phyloP scores from a whole-genome alignment of 1,140 invertebrate genomes.

The Cecropterus lyciades region DNA sequence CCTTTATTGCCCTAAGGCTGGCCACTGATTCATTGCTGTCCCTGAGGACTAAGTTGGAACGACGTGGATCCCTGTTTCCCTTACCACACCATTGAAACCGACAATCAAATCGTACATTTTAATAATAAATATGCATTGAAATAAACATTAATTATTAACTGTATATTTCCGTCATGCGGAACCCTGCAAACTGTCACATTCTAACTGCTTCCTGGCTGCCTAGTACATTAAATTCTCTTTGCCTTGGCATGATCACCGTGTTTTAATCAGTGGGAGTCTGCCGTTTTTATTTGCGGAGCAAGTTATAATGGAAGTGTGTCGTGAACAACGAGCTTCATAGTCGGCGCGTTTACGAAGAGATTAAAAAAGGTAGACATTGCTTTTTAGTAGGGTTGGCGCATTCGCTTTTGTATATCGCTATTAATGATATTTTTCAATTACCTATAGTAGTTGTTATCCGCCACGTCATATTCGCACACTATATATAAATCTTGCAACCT shows the following conservation, averaged over 20 bases:
- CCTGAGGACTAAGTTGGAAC: no score
- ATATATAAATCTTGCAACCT: no score
- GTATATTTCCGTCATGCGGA: not conserved
- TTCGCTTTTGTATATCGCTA: no score
- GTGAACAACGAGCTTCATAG: conserved; percentile 26
- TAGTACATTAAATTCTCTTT: conserved; percentile 26
- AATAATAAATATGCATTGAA: no score
- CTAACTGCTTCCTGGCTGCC: conserved; percentile 12
- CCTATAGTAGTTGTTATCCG: no score
- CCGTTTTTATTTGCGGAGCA: conserved; percentile 30
- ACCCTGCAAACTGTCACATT: conserved; percentile 6
- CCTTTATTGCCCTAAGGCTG: no score
- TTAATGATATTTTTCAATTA: no score
- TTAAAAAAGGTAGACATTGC: conserved; percentile 15
- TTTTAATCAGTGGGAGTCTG: conserved; percentile 31
- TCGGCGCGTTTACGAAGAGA: conserved; percentile 25
- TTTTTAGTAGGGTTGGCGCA: conserved; percentile 7
- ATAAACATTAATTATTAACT: not conserved
- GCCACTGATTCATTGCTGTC: no score
- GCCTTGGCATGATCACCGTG: conserved; percentile 29
- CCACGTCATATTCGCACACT: no score
- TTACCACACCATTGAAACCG: no score
- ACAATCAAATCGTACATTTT: no score
- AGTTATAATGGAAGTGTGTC: conserved; percentile 35
- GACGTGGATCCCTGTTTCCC: no score